Conservation (phyloP, 1,140 invertebrate genomes). For the Drosophila repleta region DNA sequence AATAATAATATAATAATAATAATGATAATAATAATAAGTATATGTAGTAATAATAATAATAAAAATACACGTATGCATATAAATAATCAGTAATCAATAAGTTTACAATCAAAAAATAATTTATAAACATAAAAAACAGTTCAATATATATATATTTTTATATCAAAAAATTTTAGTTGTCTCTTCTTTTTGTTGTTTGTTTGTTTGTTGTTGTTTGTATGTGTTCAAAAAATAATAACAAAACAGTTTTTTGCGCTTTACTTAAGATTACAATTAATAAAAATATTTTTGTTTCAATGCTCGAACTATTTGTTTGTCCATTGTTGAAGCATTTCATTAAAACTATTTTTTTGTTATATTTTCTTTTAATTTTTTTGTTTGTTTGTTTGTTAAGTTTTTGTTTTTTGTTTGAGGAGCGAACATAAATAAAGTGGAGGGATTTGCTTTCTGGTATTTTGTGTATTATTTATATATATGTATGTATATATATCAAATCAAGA, state of each 20-base stretch:
- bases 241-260: constrained; percentile 64
- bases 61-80: constrained; percentile 57
- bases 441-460: constrained; percentile 44
- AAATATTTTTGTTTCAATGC: constrained; percentile 57
- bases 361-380: constrained; percentile 11
- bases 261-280: constrained; percentile 69
- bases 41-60: constrained; percentile 40
- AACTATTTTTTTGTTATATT: constrained; percentile 33
- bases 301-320: constrained; percentile 34
- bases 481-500: constrained; percentile 23
- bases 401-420: constrained; percentile 44
- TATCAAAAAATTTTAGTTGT: constrained; percentile 58
- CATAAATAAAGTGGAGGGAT: constrained; percentile 72
- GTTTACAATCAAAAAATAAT: constrained; percentile 77
- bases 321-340: constrained; percentile 43
- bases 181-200: not conserved
- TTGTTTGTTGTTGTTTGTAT: constrained; percentile 44
- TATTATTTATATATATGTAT: constrained; percentile 30
- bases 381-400: constrained; percentile 1
- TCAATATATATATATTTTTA: constrained; percentile 58
- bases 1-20: constrained; percentile 39
- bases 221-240: constrained; percentile 79
- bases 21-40: constrained; percentile 21
- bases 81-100: constrained; percentile 80
- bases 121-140: constrained; percentile 80